Evolutionary conservation across 2,797 vertebrate genomes (phyloP).

Genomic region (Acomys russatus): DNA sequence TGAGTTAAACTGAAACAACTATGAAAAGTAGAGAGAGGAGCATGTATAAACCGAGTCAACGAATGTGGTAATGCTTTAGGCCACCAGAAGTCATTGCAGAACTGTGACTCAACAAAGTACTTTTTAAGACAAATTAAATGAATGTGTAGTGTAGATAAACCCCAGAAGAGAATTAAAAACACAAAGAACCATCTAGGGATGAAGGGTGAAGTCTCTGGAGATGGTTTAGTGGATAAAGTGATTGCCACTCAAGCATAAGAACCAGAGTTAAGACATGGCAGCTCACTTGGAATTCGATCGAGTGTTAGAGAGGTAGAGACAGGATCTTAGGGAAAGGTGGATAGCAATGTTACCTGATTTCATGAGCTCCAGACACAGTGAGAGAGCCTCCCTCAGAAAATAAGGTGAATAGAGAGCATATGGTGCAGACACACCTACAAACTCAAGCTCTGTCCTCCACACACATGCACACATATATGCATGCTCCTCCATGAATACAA

Average conservation of each 20-base stretch:
- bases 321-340: too few species aligned
- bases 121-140: background rate
- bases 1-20: background rate
- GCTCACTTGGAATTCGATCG: background rate
- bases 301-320: background rate
- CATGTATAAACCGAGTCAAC: background rate
- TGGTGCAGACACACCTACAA: background rate
- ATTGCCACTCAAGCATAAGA: too few species aligned
- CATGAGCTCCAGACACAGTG: background rate
- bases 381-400: background rate
- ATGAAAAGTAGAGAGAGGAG: background rate
- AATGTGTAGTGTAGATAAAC: background rate
- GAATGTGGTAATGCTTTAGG: background rate
- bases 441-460: background rate
- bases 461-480: background rate
- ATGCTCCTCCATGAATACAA: background rate
- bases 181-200: background rate
- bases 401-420: background rate
- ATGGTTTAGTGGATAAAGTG: background rate
- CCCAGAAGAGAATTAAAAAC: background rate
- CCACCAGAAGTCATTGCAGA: background rate
- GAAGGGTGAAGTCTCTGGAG: too few species aligned
- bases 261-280: background rate
- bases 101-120: too few species aligned
- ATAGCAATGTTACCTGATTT: background rate